Conservation (phyloP, 1,140 invertebrate species). For the Augochlora pura region DNA sequence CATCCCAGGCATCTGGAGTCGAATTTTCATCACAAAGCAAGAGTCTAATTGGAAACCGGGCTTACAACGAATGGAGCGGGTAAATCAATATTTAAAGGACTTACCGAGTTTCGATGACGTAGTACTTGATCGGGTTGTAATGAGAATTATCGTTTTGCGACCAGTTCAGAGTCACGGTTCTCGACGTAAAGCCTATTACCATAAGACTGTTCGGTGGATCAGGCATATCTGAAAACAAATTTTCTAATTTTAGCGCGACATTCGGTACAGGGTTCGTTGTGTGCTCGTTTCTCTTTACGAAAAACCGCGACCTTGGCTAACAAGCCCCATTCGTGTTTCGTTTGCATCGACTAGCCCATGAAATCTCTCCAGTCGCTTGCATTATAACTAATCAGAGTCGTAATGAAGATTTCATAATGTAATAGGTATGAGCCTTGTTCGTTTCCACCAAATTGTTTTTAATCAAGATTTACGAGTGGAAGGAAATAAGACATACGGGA, state of each 20-base stretch:
- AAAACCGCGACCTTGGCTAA: too few species aligned
- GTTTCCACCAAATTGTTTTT: too few species aligned
- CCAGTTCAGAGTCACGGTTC: constrained; percentile 88
- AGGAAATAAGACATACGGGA: too few species aligned
- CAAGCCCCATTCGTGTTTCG: too few species aligned
- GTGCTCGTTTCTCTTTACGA: background rate
- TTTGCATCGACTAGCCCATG: too few species aligned
- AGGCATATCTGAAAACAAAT: constrained; percentile 82
- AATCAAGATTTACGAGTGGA: too few species aligned
- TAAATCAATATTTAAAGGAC: constrained; percentile 68
- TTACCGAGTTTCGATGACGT: constrained; percentile 88
- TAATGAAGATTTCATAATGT: too few species aligned
- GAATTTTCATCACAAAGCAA: constrained; percentile 22
- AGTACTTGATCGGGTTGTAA: constrained; percentile 86
- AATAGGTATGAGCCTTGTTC: too few species aligned
- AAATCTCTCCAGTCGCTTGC: background rate
- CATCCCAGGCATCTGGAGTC: background rate
- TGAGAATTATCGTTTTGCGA: constrained; percentile 86
- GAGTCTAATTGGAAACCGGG: background rate
- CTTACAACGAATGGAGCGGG: background rate
- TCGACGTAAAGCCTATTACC: constrained; percentile 86
- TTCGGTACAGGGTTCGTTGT: background rate
- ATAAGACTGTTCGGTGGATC: constrained; percentile 87
- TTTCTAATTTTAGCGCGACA: constrained; percentile 14
- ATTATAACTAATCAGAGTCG: too few species aligned